Evolutionary conservation across 92 coral and sea anemone genomes (phyloP).

Genomic region (Porites divaricata): DNA sequence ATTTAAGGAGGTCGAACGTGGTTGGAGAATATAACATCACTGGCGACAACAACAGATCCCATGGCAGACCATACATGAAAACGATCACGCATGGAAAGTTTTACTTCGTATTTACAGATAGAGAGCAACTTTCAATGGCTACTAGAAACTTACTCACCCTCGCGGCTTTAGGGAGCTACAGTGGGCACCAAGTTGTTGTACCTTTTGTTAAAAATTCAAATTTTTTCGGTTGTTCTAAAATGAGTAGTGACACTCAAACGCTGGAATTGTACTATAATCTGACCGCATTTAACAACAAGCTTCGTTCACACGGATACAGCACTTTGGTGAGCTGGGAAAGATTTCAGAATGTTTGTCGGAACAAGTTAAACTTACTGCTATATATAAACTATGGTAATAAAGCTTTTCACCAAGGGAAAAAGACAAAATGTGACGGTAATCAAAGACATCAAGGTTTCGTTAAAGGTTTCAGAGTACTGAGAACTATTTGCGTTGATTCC

Average conservation of each 20-base stretch:
- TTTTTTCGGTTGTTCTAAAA: background rate
- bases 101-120: background rate
- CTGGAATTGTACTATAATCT: background rate
- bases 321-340: background rate
- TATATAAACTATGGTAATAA: background rate
- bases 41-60: background rate
- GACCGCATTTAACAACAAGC: background rate
- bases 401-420: background rate
- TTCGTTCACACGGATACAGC: background rate
- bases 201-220: conserved; percentile 1
- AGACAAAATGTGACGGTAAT: background rate
- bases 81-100: background rate
- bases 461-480: background rate
- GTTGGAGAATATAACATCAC: background rate
- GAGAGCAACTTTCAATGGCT: conserved; percentile 1
- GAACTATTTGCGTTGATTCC: background rate
- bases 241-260: background rate
- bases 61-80: background rate
- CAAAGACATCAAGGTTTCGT: background rate
- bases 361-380: background rate
- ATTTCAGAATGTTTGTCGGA: background rate
- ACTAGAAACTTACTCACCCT: background rate
- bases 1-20: too few species aligned
- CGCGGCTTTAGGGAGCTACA: background rate
- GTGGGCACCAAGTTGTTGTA: background rate